Evolutionary conservation across 2,113 vertebrate genomes (phyloP).

Genomic region (Eptatretus burgeri): DNA sequence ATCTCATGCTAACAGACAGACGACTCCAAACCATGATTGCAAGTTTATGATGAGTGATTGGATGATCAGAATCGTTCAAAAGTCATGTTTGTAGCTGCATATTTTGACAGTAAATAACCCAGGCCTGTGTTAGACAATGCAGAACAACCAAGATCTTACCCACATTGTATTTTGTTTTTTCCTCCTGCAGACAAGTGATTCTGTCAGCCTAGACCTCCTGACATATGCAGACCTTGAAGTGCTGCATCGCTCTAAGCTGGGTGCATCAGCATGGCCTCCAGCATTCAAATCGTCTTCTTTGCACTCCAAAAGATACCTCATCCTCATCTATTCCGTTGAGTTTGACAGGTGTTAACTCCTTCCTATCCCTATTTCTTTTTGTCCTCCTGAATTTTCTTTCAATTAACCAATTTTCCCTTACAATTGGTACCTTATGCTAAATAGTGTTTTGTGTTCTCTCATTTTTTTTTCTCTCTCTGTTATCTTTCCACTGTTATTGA

Average conservation of each 20-base stretch:
- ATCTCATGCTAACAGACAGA: too few relatives aligned
- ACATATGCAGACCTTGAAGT: constrained; percentile 50
- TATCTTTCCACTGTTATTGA: too few relatives aligned
- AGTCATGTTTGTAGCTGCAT: too few relatives aligned
- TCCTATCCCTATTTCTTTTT: neutral
- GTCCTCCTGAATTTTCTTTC: neutral
- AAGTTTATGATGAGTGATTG: too few relatives aligned
- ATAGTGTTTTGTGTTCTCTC: neutral
- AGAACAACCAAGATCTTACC: too few relatives aligned
- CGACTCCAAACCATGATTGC: too few relatives aligned
- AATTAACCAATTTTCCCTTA: neutral
- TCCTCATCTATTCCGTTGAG: constrained; percentile 69
- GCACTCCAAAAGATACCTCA: constrained; percentile 52
- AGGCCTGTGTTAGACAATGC: too few relatives aligned
- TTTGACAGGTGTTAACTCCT: constrained; percentile 38
- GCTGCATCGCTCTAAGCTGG: constrained; percentile 18
- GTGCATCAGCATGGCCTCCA: constrained; percentile 14
- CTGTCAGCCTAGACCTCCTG: constrained; percentile 54
- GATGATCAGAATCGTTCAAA: too few relatives aligned
- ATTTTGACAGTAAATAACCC: too few relatives aligned
- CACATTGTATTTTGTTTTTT: neutral
- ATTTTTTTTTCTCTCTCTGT: neutral
- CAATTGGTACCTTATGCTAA: neutral
- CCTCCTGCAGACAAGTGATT: constrained; percentile 39
- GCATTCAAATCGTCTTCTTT: constrained; percentile 13